Conservation (phyloP, 2,113 vertebrate genomes). For the Helogale parvula region DNA sequence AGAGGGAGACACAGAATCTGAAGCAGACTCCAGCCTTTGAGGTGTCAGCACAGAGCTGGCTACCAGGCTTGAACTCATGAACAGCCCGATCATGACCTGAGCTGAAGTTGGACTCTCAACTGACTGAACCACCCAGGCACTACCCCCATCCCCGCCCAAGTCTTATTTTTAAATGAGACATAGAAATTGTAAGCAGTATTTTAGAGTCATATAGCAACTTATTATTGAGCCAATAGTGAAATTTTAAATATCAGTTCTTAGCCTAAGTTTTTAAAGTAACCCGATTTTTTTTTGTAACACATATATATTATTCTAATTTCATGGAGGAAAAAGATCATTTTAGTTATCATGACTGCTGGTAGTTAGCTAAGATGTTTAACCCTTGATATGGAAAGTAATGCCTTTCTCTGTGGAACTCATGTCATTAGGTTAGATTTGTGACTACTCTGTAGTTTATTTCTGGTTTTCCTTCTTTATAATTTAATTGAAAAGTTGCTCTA, state of each 20-base stretch:
- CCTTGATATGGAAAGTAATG: neutral
- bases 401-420: neutral
- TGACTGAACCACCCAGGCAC: too few species aligned
- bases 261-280: constrained; percentile 10
- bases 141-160: neutral
- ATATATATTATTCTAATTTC: neutral
- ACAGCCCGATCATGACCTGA: too few species aligned
- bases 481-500: neutral
- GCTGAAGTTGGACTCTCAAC: too few species aligned
- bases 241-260: constrained; percentile 48
- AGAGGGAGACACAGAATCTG: too few species aligned
- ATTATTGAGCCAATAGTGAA: neutral
- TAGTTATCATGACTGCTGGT: neutral
- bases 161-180: constrained; percentile 28
- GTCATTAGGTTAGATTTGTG: constrained; percentile 25
- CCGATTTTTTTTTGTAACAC: constrained; percentile 9
- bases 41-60: too few species aligned
- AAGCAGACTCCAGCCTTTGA: too few species aligned
- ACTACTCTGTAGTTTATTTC: constrained; percentile 22
- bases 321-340: neutral
- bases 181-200: neutral
- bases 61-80: too few species aligned
- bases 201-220: constrained; percentile 21
- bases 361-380: constrained; percentile 31
- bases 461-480: constrained; percentile 22